These are phyloP conservation scores for Nasonia longicornis DNA, from an alignment of 1,140 invertebrate genomes.

Conservation along the genomic window DNA sequence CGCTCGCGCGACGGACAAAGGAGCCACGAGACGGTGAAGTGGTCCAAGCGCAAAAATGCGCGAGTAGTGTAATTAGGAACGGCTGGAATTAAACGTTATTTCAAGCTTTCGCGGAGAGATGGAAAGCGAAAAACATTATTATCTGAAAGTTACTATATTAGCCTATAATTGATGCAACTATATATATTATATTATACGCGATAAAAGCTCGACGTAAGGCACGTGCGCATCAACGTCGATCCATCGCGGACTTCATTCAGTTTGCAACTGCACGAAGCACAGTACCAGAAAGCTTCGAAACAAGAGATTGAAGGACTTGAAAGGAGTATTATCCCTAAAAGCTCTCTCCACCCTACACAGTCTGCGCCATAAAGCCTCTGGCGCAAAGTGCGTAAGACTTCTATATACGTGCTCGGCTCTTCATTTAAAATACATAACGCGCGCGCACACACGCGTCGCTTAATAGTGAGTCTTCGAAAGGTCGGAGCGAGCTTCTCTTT, in stretches of 20 bases:
- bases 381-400: not conserved
- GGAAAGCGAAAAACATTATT: too few species aligned
- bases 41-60: not conserved
- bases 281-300: not conserved
- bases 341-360: not conserved
- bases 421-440: conserved; percentile 14
- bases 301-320: not conserved
- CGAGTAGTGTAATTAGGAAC: conserved; percentile 7
- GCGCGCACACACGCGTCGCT: too few species aligned
- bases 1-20: not conserved
- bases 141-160: too few species aligned
- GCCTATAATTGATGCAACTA: not conserved
- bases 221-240: not conserved
- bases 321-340: conserved; percentile 3
- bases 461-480: not conserved
- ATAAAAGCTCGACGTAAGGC: not conserved
- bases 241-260: not conserved
- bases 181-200: not conserved
- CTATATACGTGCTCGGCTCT: not conserved
- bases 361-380: not conserved
- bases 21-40: not conserved
- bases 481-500: not conserved
- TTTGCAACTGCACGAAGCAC: not conserved
- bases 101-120: not conserved
- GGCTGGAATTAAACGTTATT: not conserved